Evolutionary conservation across 2,888 invertebrate species (phyloP).

Genomic region (Phaonia tiefii): DNA sequence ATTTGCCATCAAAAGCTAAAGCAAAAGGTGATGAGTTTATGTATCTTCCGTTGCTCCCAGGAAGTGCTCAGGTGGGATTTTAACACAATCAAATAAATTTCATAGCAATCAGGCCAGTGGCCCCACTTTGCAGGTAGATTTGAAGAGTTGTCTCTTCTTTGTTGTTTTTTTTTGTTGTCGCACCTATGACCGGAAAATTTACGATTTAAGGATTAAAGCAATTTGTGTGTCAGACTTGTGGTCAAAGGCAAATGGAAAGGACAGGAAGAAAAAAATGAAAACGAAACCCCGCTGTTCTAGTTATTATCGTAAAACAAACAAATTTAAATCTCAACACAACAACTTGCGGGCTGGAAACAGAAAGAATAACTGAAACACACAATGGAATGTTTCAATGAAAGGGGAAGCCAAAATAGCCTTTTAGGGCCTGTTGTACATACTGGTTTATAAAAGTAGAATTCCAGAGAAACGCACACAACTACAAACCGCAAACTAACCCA

Average conservation of each 20-base stretch:
- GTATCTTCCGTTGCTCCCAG: neutral
- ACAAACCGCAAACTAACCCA: conserved; percentile 42
- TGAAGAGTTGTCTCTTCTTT: too few species aligned
- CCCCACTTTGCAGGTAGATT: neutral
- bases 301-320: conserved; percentile 29
- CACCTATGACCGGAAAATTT: too few species aligned
- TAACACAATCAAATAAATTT: conserved; percentile 23
- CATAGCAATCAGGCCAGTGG: too few species aligned
- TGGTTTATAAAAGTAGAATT: neutral
- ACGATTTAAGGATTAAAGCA: conserved; percentile 29
- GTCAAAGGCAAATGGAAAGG: neutral
- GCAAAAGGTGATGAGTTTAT: neutral
- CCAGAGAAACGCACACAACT: neutral
- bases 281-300: neutral
- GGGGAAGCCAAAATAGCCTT: too few species aligned
- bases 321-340: neutral
- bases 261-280: conserved; percentile 6
- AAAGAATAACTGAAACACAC: neutral
- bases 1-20: neutral
- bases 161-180: too few species aligned
- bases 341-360: neutral
- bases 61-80: neutral
- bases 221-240: conserved; percentile 42
- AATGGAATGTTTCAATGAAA: too few species aligned
- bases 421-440: too few species aligned